Conservation (phyloP, 2,888 invertebrate genomes). For the Lymantria monacha region DNA sequence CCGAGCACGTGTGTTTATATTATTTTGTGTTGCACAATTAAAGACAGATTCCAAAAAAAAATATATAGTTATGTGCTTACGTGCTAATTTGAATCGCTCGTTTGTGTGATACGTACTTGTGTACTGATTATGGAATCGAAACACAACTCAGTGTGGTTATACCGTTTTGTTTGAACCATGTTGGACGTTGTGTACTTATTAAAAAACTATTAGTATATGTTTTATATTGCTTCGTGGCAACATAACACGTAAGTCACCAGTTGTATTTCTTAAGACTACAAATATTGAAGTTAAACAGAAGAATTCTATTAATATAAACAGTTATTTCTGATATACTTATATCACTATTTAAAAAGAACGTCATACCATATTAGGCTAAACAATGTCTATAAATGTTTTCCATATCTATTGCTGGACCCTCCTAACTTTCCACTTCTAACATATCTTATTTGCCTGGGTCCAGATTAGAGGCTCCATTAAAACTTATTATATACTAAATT, state of each 20-base stretch:
- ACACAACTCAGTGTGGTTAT: slow-evolving; percentile 28
- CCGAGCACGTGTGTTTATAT: slow-evolving; percentile 69
- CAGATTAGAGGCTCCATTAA: slow-evolving; percentile 35
- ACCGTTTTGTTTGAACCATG: slow-evolving; percentile 22
- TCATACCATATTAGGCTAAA: slow-evolving; percentile 17
- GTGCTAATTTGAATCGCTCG: slow-evolving; percentile 17
- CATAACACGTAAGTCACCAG: slow-evolving; percentile 25
- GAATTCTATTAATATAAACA: slow-evolving; percentile 21
- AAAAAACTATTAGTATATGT: slow-evolving; percentile 20
- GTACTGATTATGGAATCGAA: slow-evolving; percentile 44
- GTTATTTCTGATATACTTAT: slow-evolving; percentile 14
- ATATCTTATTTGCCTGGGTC: slow-evolving; percentile 24
- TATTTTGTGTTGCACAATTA: slow-evolving; percentile 52
- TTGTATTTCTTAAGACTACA: slow-evolving; percentile 11
- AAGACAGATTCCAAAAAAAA: slow-evolving; percentile 22
- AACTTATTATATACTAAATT: slow-evolving; percentile 39
- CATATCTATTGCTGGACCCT: slow-evolving; percentile 32
- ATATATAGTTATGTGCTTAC: slow-evolving; percentile 34
- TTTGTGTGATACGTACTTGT: slow-evolving; percentile 28
- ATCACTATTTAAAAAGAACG: slow-evolving; percentile 17
- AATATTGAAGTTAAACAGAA: too few relatives aligned
- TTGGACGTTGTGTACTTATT: slow-evolving; percentile 30
- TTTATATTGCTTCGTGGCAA: slow-evolving; percentile 22
- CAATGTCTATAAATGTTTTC: slow-evolving; percentile 24
- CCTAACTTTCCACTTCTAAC: slow-evolving; percentile 27